Evolutionary conservation across 2,888 invertebrate species (phyloP), one percentile per base, ranked within the genome.

Genomic region (Ectropis crepuscularia): DNA sequence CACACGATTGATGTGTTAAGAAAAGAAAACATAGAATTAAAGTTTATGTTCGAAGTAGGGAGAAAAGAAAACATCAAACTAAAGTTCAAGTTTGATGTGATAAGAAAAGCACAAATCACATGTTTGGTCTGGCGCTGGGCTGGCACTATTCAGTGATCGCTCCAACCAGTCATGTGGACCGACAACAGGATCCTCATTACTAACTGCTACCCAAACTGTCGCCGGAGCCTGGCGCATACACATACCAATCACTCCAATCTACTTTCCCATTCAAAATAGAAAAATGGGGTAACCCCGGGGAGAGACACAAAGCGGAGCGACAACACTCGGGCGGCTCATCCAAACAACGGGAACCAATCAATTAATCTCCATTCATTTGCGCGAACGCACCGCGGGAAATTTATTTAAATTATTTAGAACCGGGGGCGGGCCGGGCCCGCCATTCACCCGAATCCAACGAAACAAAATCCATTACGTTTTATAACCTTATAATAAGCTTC

Each of bases 401-500:
- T 62, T 62, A 62, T 64, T 69, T 69, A 63, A 61, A 63, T 69
- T 55, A 48, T 59, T 57, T 60, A 38, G 41, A 41, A 45, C 12
- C n/a, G 16, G 41, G 36, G 49, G 6, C n/a, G 45, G 9, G 46
- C 28, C n/a, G 39, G 12, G 12, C 51, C 46, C 54, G 64, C 59
- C 45, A 62, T 64, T 51, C 42, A 51, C 55, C 61, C 69, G 59
- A 60, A 55, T 51, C 65, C 58, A 61, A 61, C 62, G 63, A 61
- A 65, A 63, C 63, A 65, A 61, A 69, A 68, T 60, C 68, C 67
- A 70, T 72, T 68, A 67, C 61, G 58, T 70, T 68, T 65, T 67
- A 68, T 70, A 67, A 68, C 68, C 63, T 70, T 67, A 71, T 72
- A 72, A 68, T 72, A 70, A 65, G 72, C 65, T 70, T 68, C 72